These are phyloP conservation scores for Darevskia mixta DNA, from an alignment of 2,797 vertebrate genomes.

Conservation along the genomic window DNA sequence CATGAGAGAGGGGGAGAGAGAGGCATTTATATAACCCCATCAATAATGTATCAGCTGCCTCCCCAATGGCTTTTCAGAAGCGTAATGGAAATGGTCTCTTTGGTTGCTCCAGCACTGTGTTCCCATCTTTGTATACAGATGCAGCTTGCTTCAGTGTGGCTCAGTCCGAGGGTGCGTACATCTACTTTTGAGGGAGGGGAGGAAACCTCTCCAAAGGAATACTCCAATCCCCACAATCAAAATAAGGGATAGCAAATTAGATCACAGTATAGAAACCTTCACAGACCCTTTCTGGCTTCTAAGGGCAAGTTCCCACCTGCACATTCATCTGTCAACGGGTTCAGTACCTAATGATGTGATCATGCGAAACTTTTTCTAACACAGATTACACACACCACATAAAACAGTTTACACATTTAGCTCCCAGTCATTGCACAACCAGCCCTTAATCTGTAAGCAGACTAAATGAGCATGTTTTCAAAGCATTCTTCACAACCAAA, in stretches of 20 bases:
- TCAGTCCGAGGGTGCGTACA: not conserved
- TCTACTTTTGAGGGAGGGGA: not conserved
- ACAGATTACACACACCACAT: not conserved
- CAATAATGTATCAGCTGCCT: constrained; percentile 48
- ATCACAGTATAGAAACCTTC: not conserved
- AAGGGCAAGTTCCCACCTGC: not conserved
- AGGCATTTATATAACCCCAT: constrained; percentile 36
- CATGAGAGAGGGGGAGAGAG: not conserved
- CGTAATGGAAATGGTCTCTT: not conserved
- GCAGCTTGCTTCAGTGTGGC: not conserved
- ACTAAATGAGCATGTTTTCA: not conserved
- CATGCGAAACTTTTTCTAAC: not conserved
- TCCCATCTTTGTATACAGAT: not conserved
- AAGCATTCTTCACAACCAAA: not conserved
- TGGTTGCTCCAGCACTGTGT: not conserved
- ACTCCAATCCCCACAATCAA: not conserved
- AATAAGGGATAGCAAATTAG: not conserved
- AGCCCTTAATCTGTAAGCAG: not conserved
- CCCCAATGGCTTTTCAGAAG: constrained; percentile 5
- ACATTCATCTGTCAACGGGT: not conserved
- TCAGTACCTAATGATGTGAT: not conserved
- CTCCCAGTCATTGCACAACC: not conserved
- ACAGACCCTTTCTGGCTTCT: not conserved
- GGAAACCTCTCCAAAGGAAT: not conserved
- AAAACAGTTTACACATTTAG: not conserved